Percentiles rank a stretch among this genome's conserved stretches.
These are phyloP conservation scores for Scaptomyza parva DNA, from an alignment of 2,888 invertebrate species.

Conservation along the genomic window DNA sequence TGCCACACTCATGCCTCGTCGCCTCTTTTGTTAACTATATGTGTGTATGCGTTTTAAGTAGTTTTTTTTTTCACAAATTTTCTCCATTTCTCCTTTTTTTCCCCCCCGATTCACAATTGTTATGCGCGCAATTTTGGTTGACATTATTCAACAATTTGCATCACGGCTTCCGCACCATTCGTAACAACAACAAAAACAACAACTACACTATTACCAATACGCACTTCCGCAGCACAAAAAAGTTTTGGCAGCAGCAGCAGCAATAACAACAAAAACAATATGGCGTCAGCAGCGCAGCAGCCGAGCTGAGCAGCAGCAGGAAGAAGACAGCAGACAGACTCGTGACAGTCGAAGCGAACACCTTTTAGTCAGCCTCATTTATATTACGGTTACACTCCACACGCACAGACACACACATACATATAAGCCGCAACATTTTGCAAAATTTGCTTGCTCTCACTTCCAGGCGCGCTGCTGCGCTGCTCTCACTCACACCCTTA, in stretches of 20 bases:
- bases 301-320: constrained; percentile 13
- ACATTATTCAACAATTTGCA: constrained; percentile 77
- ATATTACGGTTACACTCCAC: constrained; percentile 43
- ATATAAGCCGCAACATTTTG: constrained; percentile 52
- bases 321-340: constrained; percentile 27
- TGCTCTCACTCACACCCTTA: background rate
- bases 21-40: constrained; percentile 7
- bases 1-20: constrained; percentile 1
- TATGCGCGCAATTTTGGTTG: constrained; percentile 68
- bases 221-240: constrained; percentile 58
- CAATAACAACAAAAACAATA: constrained; percentile 26
- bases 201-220: constrained; percentile 18
- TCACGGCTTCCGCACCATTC: constrained; percentile 62
- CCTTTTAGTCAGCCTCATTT: constrained; percentile 62
- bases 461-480: constrained; percentile 41
- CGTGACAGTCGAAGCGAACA: constrained; percentile 41
- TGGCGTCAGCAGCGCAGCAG: constrained; percentile 13
- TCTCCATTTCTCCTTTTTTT: constrained; percentile 21
- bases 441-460: constrained; percentile 65
- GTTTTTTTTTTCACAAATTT: constrained; percentile 33
- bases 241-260: constrained; percentile 57
- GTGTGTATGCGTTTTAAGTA: constrained; percentile 5
- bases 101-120: constrained; percentile 49
- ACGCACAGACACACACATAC: constrained; percentile 12
- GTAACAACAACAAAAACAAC: constrained; percentile 10